A percentile compares a stretch with the other conserved stretches of the same genome.
phyloP scores from a whole-genome alignment of 2,797 vertebrate genomes.

The Podarcis siculus region DNA sequence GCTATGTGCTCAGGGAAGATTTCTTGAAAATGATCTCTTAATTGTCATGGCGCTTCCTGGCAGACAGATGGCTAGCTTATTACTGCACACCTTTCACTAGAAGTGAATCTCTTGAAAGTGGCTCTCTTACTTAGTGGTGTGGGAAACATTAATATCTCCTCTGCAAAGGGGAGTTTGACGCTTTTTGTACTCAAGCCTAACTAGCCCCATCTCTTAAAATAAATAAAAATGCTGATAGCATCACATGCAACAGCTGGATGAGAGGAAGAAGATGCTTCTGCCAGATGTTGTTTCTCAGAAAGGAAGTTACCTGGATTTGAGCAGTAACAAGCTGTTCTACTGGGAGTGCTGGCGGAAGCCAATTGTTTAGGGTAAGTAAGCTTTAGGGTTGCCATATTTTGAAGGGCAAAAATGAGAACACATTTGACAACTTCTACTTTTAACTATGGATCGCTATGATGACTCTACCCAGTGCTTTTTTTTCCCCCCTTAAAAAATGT shows the following conservation, averaged over 20 bases:
- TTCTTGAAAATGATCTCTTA: background rate
- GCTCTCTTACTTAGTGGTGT: constrained; percentile 48
- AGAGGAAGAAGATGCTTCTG: constrained; percentile 64
- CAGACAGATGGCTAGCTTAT: constrained; percentile 42
- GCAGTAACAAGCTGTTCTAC: constrained; percentile 74
- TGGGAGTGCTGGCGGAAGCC: constrained; percentile 68
- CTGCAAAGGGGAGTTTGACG: constrained; percentile 68
- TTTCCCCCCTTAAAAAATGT: too few species aligned
- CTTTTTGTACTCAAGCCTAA: constrained; percentile 54
- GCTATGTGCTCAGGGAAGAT: constrained; percentile 27
- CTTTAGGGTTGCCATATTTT: background rate
- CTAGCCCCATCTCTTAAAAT: constrained; percentile 60
- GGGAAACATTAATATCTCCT: constrained; percentile 59
- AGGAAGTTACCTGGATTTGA: constrained; percentile 74
- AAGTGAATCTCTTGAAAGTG: constrained; percentile 55
- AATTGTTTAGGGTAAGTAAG: constrained; percentile 68
- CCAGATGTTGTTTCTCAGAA: constrained; percentile 50
- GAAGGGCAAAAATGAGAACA: too few species aligned
- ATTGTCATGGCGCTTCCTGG: constrained; percentile 55
- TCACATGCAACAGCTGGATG: constrained; percentile 43
- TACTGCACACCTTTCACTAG: constrained; percentile 35
- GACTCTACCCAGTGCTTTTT: too few species aligned
- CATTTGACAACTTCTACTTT: too few species aligned
- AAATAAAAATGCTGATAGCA: constrained; percentile 71
- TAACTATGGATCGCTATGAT: too few species aligned